Evolutionary conservation across 1,140 invertebrate species (phyloP), one percentile per base, ranked within the genome.

Genomic region (Carposina sasakii): DNA sequence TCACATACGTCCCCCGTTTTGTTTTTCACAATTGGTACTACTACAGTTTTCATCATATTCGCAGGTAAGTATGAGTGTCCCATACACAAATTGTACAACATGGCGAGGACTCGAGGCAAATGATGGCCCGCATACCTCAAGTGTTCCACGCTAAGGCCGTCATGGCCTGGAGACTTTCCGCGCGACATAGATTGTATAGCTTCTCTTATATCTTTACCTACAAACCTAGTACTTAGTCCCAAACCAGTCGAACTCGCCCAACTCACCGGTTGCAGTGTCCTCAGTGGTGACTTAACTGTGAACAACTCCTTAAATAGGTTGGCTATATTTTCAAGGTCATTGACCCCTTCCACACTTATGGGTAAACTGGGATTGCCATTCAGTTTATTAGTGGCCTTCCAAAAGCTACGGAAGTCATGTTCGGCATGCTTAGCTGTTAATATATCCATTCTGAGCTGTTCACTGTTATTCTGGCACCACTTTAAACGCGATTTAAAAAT

Each of bases 1-100:
- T 33, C 31, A 15, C 31, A 4, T 5, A 33, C 13, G n/a, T 33
- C 31, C 3, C 31, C 31, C 13, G 31, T 33, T 33, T n/a, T 33
- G 13, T 33, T 33, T 33, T 33, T 33, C 5, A 33, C 31, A 8
- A 33, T 15, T 33, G 31, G 31, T 13, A 33, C 31, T 13, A 33
- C 31, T 4, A 33, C 31, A 15, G 31, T 33, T 13, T 13, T 33
- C 31, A 33, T 33, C 31, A 33, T 33, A 10, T 23, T 21, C 12
- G 16, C 23, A 9, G 41, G 41, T 28, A 44, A 6, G 19, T 31
- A 44, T 1, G 23, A 44, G 16, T 44, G 41, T 1, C 24, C 24
- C 5, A 44, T 9, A 44, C 41, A 44, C 4, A 30, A 44, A 4
- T 2, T 30, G 24, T 28, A 44, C n/a, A 31, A n/a, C n/a, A n/a